Conservation (phyloP, 1,140 invertebrate species). For the Hycleus cichorii region DNA sequence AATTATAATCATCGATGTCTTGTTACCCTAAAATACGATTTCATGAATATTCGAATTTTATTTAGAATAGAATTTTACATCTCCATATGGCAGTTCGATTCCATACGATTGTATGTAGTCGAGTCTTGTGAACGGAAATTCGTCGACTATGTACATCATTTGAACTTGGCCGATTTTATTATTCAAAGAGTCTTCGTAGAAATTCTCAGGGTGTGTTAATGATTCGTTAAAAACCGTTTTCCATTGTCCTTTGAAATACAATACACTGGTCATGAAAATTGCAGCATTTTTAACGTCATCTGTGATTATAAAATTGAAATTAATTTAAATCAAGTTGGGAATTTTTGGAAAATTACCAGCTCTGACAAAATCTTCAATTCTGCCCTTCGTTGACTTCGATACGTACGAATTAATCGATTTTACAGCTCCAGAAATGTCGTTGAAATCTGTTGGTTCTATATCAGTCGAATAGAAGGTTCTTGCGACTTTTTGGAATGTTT, state of each 20-base stretch:
- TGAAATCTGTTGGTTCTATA: no score
- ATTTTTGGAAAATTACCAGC: no score
- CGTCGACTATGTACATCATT: conserved; percentile 53
- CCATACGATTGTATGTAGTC: conserved; percentile 52
- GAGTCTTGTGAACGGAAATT: conserved; percentile 48
- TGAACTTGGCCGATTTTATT: conserved; percentile 48
- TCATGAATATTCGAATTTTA: background rate
- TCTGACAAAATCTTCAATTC: no score
- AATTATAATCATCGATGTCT: conserved; percentile 60
- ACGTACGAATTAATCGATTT: no score
- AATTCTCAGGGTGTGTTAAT: conserved; percentile 47
- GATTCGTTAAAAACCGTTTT: conserved; percentile 59
- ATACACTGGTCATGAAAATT: conserved; percentile 65
- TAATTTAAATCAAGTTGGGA: conserved; percentile 39
- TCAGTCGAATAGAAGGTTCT: no score
- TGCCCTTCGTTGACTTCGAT: no score
- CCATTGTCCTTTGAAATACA: conserved; percentile 83
- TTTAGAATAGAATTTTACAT: conserved; percentile 20
- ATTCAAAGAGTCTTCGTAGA: conserved; percentile 44
- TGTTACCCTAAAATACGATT: conserved; percentile 46
- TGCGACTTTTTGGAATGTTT: conserved; percentile 20
- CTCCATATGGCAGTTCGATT: conserved; percentile 65
- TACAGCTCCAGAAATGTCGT: no score
- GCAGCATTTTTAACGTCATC: conserved; percentile 47
- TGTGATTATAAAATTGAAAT: conserved; percentile 27